Conservation (phyloP, 2,113 vertebrate genomes). For the Saguinus midas region DNA sequence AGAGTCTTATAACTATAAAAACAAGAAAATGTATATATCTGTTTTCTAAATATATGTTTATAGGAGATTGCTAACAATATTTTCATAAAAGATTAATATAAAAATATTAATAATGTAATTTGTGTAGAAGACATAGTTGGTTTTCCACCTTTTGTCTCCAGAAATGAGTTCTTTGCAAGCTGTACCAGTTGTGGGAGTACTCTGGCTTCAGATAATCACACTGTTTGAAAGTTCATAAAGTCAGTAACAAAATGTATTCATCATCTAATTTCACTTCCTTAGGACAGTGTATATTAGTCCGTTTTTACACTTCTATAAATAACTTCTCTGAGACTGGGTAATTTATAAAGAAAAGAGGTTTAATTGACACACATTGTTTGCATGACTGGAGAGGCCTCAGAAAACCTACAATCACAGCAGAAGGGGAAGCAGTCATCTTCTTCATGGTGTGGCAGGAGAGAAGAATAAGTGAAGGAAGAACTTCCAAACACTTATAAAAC, state of each 20-base stretch:
- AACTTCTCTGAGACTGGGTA: no score
- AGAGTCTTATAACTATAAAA: not conserved
- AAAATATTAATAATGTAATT: not conserved
- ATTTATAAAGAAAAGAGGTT: no score
- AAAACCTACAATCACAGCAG: no score
- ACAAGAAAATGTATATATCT: not conserved
- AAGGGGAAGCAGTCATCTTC: no score
- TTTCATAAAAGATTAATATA: not conserved
- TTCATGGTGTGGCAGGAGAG: no score
- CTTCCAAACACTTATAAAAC: no score
- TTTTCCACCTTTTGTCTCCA: slow-evolving; percentile 11
- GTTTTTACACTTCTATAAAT: no score
- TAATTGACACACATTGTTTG: no score
- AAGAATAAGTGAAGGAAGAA: no score
- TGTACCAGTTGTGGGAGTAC: not conserved
- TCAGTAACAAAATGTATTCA: not conserved
- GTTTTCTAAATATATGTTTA: not conserved
- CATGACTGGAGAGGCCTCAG: no score
- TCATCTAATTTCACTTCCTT: not conserved
- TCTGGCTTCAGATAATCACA: not conserved
- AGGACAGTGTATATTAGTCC: no score
- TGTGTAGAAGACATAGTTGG: not conserved
- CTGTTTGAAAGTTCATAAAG: not conserved
- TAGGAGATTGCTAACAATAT: not conserved
- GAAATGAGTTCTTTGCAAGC: not conserved